A percentile compares a stretch with the other conserved stretches of the same genome.
These are phyloP conservation scores for Grammomys dolichurus DNA, from an alignment of 2,113 vertebrate species.

Conservation along the genomic window DNA sequence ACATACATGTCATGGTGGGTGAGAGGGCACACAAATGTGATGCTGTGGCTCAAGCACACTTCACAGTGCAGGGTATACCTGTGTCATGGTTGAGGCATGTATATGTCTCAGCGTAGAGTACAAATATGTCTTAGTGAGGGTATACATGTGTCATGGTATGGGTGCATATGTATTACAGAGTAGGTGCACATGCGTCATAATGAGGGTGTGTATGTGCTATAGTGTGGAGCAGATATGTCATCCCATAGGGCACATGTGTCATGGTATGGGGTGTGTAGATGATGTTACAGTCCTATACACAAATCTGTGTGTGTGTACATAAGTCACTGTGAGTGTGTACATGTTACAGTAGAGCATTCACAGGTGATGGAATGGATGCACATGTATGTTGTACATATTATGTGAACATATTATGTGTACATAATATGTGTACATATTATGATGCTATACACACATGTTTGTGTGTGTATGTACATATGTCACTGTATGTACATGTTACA, in stretches of 20 bases:
- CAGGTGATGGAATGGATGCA: too few species aligned
- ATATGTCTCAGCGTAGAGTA: neutral
- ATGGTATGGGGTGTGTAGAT: neutral
- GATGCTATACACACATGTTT: too few species aligned
- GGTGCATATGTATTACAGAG: neutral
- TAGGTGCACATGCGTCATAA: neutral
- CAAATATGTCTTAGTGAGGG: neutral
- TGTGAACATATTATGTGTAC: too few species aligned
- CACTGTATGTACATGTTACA: too few species aligned
- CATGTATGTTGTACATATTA: too few species aligned
- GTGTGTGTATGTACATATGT: too few species aligned
- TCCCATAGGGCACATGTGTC: neutral
- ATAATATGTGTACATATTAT: neutral
- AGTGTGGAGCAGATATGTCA: neutral
- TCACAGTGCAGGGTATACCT: neutral
- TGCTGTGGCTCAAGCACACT: neutral
- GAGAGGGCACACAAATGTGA: neutral
- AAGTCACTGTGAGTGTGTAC: too few species aligned
- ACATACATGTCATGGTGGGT: too few species aligned
- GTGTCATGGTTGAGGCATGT: neutral
- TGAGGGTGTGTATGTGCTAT: neutral
- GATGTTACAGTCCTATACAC: too few species aligned
- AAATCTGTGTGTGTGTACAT: too few species aligned
- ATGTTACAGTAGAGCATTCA: neutral
- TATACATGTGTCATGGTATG: neutral